Conservation (phyloP, 2,113 vertebrate genomes). For the Mesitornis unicolor region DNA sequence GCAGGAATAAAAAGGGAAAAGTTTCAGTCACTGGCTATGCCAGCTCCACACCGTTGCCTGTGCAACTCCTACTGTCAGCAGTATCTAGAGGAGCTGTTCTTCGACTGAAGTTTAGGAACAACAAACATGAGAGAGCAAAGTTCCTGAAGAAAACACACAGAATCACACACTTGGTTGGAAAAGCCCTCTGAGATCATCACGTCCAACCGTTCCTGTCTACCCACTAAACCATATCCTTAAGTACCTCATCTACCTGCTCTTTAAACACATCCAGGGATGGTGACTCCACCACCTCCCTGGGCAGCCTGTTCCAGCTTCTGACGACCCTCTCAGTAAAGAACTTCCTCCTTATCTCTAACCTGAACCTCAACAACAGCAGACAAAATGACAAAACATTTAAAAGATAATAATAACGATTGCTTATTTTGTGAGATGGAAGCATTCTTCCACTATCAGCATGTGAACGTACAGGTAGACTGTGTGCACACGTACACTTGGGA, state of each 20-base stretch:
- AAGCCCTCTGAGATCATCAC: no score
- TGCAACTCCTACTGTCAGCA: not conserved
- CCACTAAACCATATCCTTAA: no score
- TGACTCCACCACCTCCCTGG: no score
- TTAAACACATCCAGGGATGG: no score
- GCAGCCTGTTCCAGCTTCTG: no score
- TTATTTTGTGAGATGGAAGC: not conserved
- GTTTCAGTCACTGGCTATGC: not conserved
- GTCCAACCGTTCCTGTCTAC: no score
- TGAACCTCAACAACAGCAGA: no score
- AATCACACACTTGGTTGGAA: no score
- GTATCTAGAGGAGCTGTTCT: not conserved
- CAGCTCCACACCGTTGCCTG: not conserved
- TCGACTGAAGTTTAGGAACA: not conserved
- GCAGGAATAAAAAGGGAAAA: not conserved
- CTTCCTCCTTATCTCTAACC: no score
- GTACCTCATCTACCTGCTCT: no score
- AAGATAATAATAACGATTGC: not conserved
- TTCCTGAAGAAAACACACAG: not conserved
- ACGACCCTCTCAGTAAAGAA: no score
- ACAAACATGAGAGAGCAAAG: not conserved
- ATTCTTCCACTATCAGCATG: not conserved
- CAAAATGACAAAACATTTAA: not conserved
- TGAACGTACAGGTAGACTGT: not conserved
- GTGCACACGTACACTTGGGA: not conserved